These are phyloP conservation scores for Meteorus cinctellus DNA, from an alignment of 2,888 invertebrate species.

Conservation along the genomic window DNA sequence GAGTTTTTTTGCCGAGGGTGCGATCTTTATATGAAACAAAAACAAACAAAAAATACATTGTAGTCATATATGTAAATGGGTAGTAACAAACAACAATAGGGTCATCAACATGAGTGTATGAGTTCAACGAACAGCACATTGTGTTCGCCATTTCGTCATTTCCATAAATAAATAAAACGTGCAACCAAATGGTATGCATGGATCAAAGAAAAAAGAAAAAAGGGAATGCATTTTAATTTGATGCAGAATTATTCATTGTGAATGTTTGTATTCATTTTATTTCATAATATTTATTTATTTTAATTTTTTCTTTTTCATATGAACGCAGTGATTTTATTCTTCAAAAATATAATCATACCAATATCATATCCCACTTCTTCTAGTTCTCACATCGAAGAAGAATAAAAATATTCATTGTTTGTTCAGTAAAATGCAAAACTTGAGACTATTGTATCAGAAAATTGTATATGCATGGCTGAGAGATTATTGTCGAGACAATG, in stretches of 20 bases:
- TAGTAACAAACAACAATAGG: neutral
- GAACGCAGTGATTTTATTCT: too few species aligned
- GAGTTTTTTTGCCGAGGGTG: conserved; percentile 94
- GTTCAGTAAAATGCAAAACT: neutral
- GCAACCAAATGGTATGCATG: neutral
- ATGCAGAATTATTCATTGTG: neutral
- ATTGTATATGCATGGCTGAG: neutral
- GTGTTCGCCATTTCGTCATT: conserved; percentile 6
- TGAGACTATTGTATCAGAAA: neutral
- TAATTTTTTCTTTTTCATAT: neutral
- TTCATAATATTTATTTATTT: neutral
- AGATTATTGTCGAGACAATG: conserved; percentile 15
- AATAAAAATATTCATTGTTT: neutral
- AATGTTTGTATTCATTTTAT: neutral
- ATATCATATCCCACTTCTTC: neutral
- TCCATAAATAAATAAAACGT: conserved; percentile 7
- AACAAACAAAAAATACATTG: conserved; percentile 23
- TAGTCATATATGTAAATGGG: neutral
- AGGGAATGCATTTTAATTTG: neutral
- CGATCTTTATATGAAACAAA: conserved; percentile 81
- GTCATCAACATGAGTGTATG: conserved; percentile 51
- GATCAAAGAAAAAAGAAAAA: neutral
- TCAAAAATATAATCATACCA: neutral
- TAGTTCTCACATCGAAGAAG: neutral
- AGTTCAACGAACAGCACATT: conserved; percentile 56